A percentile compares a stretch with the other conserved stretches of the same genome.
Conservation (phyloP, 2,888 invertebrate species). For the Rambutsinella grinnellia region DNA sequence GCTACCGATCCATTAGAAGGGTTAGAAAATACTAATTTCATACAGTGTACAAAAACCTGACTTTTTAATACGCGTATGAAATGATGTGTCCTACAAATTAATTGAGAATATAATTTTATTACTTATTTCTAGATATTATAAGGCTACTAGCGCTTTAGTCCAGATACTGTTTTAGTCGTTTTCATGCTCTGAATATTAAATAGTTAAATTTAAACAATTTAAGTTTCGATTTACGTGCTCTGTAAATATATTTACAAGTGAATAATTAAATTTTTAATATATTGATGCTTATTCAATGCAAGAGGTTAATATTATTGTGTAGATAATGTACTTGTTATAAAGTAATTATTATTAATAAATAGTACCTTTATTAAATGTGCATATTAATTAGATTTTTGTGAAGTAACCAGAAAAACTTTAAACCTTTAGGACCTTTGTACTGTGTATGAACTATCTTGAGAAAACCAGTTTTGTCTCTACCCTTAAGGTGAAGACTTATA, state of each 20-base stretch:
- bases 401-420: not conserved
- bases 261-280: not conserved
- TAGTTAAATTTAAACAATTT: not conserved
- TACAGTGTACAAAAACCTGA: slow-evolving; percentile 39
- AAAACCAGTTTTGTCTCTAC: not conserved
- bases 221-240: not conserved
- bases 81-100: not conserved
- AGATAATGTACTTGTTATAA: not conserved
- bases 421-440: no score
- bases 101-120: not conserved
- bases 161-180: slow-evolving; percentile 39
- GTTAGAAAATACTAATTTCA: not conserved
- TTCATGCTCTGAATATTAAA: slow-evolving; percentile 39
- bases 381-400: not conserved
- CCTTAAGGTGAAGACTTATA: no score
- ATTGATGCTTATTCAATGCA: not conserved
- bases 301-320: not conserved
- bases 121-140: not conserved
- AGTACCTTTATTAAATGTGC: not conserved
- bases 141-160: slow-evolving; percentile 57
- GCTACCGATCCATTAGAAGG: not conserved
- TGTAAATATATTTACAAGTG: not conserved
- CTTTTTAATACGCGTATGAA: not conserved
- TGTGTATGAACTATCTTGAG: not conserved
- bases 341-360: no score